Base-by-base conservation (phyloP, 2,888 invertebrate species). In the Tetrapedia diversipes region DNA sequence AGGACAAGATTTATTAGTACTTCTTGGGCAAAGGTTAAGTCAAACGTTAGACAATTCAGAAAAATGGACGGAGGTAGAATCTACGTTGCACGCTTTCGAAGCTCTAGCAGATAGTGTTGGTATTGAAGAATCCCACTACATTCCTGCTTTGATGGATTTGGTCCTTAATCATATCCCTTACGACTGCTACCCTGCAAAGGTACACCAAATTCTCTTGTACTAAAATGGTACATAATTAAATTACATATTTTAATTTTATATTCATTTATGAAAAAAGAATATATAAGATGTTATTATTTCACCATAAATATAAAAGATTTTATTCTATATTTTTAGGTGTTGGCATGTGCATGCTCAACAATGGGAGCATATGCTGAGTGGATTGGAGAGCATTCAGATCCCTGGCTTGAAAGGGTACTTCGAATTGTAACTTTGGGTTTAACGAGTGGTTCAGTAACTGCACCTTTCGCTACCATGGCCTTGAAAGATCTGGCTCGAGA, bases 401-500 rank as follows among this genome's bases (percentile, higher is more conserved):
- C 89, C 0, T 94, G 94, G 90, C 92, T 97, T 79, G 93, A 93
- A 32, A 93, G 93, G 72, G 94, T 95, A 7, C 93, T 97, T 66
- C 95, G 95, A n/a, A 92, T 97, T 27, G 92, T 96, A 3, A 92
- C 94, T 19, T 92, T 95, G 41, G 96, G 96, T 1, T 91, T 97
- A 14, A 87, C 88, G 0, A 93, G 92, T 37, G 94, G 95, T 81
- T 92, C 94, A 0, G 93, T 95, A 34, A 95, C 96, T 76, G 95
- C 96, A 0, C 95, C 96, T 4, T 94, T 96, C 67, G 96, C 97
- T 0, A 97, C 98, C 4, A 94, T 98, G 91, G 98, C 98, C 29
- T 93, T 98, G 14, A 97, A 98, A 90, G 98, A 98, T 88, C 94
- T 98, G 45, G 95, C 97, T 39, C 93, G 96, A 41, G 97, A 97